Conservation (phyloP, 2,113 vertebrate genomes). For the Edolisoma coerulescens region DNA sequence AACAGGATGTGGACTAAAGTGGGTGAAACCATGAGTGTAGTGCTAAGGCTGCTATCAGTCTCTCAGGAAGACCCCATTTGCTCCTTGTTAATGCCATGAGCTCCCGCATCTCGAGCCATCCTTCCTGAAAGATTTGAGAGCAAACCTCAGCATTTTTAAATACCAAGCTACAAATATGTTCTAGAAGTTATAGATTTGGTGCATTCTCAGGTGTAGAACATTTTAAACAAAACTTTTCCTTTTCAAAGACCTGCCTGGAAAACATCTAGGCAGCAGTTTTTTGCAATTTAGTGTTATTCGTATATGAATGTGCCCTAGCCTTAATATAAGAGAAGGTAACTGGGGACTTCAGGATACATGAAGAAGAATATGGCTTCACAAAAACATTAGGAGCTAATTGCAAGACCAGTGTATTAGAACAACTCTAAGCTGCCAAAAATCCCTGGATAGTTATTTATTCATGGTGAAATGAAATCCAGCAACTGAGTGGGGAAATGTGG, state of each 20-base stretch:
- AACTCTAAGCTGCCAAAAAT: conserved; percentile 56
- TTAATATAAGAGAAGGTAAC: conserved; percentile 1
- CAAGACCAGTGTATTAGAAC: conserved; percentile 50
- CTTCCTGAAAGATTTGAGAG: background rate
- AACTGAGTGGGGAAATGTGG: background rate
- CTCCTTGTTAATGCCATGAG: background rate
- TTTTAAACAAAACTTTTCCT: background rate
- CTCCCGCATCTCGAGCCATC: background rate
- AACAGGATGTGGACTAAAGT: background rate
- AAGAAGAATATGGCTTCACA: conserved; percentile 42
- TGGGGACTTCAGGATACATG: conserved; percentile 16
- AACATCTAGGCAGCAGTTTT: background rate
- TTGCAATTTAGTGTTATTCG: conserved; percentile 5
- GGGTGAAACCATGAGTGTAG: background rate
- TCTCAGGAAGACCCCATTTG: background rate
- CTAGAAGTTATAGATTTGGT: background rate
- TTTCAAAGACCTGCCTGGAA: background rate
- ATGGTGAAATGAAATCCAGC: background rate
- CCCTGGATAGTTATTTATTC: conserved; percentile 45
- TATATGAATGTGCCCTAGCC: background rate
- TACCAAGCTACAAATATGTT: background rate
- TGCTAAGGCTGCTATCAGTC: too few relatives aligned
- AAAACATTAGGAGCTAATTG: conserved; percentile 67
- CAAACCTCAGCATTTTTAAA: background rate
- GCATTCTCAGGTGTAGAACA: background rate